Base-by-base conservation (phyloP, 2,797 vertebrate species). In the Enteromius argenteus region DNA sequence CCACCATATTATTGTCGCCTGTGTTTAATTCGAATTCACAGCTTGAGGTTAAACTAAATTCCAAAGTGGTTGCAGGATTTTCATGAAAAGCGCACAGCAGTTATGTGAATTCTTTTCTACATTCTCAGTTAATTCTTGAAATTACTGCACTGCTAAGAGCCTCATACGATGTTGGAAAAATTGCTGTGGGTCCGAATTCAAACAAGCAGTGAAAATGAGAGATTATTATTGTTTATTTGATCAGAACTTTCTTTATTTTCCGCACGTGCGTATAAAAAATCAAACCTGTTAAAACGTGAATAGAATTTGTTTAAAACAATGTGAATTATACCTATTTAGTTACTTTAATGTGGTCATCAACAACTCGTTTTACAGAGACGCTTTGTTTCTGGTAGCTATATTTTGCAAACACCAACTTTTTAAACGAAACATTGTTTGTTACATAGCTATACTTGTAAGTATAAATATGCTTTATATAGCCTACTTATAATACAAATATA, bases 21-120 rank as follows among this genome's bases (percentile, higher is more conserved):
- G 67, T 83, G 83, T 84, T 83, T 87, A 87, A 89, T 90, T 89
- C 86, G 72, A 79, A 83, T 82, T 87, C 86, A 3, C 88, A 89
- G 89, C 88, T 71, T 87, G 88, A 39, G 86, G 67, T 88, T 80
- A 77, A 85, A 84, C 64, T 85, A 84, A 86, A 83, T 81, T 73
- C 62, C 60, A 51, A 81, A 84, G 85, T 23, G 69, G 46, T 81
- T 83, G 79, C 27, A 60, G 58, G 78, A 37, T 78, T 81, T 81
- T 68, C 79, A 37, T 88, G 86, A 85, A 86, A 88, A 79, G 85
- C 69, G 66, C 67, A 49, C 75, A 83, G 82, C 79, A 79, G 76
- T 82, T 37, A 58, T 80, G 27, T 32, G 79, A 89, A 74, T 66
- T 68, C 72, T 77, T 79, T 37, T 46, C 27, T 32, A 56, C 68